A percentile compares a stretch with the other conserved stretches of the same genome.
Evolutionary conservation across 1,140 invertebrate species (phyloP).

Genomic region (Drosophila takahashii): DNA sequence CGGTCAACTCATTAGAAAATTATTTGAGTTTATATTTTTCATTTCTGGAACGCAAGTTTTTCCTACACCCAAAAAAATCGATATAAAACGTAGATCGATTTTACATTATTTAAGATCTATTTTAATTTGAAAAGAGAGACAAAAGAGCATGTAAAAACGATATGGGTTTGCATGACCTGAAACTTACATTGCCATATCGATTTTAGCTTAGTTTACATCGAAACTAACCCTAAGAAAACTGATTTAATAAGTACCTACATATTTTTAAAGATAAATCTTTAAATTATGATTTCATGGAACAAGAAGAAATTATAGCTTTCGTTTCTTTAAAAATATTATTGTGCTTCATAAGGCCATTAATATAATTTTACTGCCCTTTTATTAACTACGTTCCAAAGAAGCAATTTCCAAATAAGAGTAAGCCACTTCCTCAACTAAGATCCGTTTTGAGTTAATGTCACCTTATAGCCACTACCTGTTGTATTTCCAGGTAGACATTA

Average conservation of each 20-base stretch:
- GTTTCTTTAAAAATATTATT: too few relatives aligned
- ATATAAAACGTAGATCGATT: too few relatives aligned
- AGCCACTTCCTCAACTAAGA: background rate
- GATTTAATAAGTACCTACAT: background rate
- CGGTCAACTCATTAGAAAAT: background rate
- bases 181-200: too few relatives aligned
- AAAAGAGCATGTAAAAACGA: too few relatives aligned
- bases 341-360: background rate
- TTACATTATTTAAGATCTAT: too few relatives aligned
- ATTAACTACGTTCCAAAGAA: background rate
- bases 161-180: too few relatives aligned
- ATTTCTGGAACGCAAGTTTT: too few relatives aligned
- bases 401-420: background rate
- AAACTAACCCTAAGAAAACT: too few relatives aligned
- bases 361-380: background rate
- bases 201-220: too few relatives aligned
- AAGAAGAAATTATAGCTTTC: background rate
- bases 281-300: background rate
- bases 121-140: too few relatives aligned
- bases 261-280: background rate
- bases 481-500: slow-evolving; percentile 16
- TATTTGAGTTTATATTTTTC: background rate
- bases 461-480: slow-evolving; percentile 1
- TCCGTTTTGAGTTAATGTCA: background rate
- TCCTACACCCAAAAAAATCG: too few relatives aligned